Percentiles rank a stretch among this genome's conserved stretches.
phyloP scores from a whole-genome alignment of 2,113 vertebrate species.

The Neotoma lepida region DNA sequence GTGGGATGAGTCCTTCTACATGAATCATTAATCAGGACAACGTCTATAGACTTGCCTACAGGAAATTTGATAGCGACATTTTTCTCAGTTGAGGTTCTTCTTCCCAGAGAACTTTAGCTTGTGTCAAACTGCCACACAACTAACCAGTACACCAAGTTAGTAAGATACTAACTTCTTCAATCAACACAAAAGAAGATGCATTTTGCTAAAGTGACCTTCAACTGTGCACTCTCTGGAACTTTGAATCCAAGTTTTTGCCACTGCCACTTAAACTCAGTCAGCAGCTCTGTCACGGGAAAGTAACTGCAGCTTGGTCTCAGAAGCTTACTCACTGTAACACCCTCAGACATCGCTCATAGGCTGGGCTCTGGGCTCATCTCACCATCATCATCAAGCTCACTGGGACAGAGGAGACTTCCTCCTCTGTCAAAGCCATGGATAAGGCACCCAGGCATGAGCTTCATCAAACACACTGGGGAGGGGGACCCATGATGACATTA shows the following conservation, averaged over 20 bases:
- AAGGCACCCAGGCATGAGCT: background rate
- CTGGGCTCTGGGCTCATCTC: background rate
- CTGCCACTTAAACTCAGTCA: background rate
- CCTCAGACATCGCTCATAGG: background rate
- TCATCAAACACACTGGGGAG: background rate
- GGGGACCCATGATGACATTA: fast-evolving
- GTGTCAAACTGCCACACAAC: background rate
- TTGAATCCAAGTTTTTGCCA: background rate
- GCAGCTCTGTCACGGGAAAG: background rate
- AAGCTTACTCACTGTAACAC: background rate
- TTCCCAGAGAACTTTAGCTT: background rate
- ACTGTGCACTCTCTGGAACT: background rate
- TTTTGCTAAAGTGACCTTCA: background rate
- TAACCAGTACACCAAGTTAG: background rate
- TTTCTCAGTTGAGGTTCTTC: background rate
- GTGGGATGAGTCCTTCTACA: background rate
- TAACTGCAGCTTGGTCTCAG: background rate
- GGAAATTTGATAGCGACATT: background rate
- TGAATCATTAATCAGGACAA: background rate
- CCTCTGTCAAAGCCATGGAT: background rate
- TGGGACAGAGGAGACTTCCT: background rate
- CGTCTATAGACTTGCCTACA: background rate
- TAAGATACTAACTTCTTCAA: background rate
- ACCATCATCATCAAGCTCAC: background rate
- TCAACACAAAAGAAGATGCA: background rate